Conservation (phyloP, 2,888 invertebrate species). For the Nomada flava region DNA sequence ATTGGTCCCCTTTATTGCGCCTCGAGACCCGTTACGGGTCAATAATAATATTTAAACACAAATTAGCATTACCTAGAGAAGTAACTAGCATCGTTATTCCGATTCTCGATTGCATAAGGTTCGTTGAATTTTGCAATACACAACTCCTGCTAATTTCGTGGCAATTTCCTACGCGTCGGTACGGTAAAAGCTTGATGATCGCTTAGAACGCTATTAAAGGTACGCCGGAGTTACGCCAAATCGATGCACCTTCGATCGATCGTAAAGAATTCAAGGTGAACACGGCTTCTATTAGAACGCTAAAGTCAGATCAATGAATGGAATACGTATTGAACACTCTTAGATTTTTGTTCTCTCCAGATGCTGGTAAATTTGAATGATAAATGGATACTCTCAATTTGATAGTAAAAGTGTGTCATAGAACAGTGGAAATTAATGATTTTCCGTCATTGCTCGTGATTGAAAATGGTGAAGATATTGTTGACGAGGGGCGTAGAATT, state of each 20-base stretch:
- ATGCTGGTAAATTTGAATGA: not conserved
- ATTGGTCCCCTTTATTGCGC: not conserved
- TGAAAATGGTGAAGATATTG: not conserved
- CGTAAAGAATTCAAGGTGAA: slow-evolving; percentile 4
- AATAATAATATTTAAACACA: slow-evolving; percentile 29
- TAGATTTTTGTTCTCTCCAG: not conserved
- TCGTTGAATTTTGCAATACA: not conserved
- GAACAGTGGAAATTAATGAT: not conserved
- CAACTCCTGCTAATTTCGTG: not conserved
- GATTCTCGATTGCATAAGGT: slow-evolving; percentile 14
- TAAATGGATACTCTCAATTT: slow-evolving; percentile 12
- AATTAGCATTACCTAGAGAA: slow-evolving; percentile 19
- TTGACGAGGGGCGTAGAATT: not conserved
- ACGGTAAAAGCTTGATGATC: not conserved
- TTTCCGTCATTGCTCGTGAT: not conserved
- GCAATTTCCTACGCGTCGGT: not conserved
- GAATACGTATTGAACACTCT: too few relatives aligned
- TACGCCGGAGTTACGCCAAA: not conserved
- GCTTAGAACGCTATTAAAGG: not conserved
- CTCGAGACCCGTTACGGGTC: not conserved
- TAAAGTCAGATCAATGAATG: not conserved
- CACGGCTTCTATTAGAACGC: not conserved
- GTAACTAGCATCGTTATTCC: not conserved
- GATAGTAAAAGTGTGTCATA: slow-evolving; percentile 1
- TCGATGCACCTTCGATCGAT: not conserved